Evolutionary conservation across 35 echinoderm and acorn worm genomes (phyloP).

Genomic region (Acanthaster planci): DNA sequence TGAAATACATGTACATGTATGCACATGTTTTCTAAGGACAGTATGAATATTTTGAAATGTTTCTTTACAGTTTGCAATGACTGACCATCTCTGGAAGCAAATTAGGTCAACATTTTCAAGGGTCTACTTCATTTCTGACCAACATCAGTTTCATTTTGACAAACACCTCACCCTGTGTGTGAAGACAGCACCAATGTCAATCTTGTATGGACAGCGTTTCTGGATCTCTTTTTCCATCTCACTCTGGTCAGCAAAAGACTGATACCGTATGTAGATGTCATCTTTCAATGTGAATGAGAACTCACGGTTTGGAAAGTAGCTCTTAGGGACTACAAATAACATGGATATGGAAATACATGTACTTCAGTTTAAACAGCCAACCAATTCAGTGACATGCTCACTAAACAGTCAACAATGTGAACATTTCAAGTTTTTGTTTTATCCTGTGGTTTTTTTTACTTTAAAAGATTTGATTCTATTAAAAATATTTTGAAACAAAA

Average conservation of each 20-base stretch:
- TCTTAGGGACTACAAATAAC: constrained; percentile 74
- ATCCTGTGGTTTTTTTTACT: no score
- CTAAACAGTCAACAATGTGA: background rate
- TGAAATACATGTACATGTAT: no score
- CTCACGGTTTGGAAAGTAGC: constrained; percentile 86
- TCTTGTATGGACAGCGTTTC: constrained; percentile 96
- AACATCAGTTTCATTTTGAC: no score
- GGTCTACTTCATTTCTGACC: no score
- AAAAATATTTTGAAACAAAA: no score
- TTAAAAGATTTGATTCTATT: no score
- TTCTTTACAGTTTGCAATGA: background rate
- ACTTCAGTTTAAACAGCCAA: background rate
- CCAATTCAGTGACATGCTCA: background rate
- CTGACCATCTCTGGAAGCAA: no score
- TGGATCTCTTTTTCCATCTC: constrained; percentile 99
- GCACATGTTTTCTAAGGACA: no score
- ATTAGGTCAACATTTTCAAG: no score
- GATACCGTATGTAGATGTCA: constrained; percentile 97
- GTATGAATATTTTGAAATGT: background rate
- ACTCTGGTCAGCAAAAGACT: constrained; percentile 87
- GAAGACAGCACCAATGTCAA: constrained; percentile 97
- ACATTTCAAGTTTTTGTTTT: background rate
- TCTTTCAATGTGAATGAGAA: constrained; percentile 98
- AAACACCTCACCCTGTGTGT: constrained; percentile 74
- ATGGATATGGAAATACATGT: background rate